phyloP scores from a whole-genome alignment of 2,113 vertebrate genomes.

The Himantopus leucocephalus region DNA sequence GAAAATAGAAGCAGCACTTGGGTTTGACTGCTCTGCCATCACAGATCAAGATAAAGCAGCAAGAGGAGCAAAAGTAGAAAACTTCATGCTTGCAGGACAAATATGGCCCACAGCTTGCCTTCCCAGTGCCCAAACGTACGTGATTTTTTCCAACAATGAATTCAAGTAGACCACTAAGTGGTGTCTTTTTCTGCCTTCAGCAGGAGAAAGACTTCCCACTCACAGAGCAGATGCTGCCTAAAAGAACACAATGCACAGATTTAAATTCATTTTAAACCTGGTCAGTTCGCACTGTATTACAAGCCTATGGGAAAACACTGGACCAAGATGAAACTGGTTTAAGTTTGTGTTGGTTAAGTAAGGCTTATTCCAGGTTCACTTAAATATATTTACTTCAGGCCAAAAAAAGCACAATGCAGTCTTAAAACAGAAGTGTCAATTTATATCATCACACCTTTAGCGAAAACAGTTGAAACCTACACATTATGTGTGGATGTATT shows the following conservation, averaged over 20 bases:
- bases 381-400: not conserved
- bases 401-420: not conserved
- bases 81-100: not conserved
- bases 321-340: not conserved
- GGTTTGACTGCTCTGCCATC: not conserved
- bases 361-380: not conserved
- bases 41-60: not conserved
- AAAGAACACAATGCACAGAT: not conserved
- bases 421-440: not conserved
- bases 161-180: not conserved
- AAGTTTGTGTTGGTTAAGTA: not conserved
- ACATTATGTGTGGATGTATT: rapidly evolving
- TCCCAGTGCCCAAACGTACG: not conserved
- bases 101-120: not conserved
- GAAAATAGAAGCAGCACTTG: not conserved
- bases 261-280: not conserved
- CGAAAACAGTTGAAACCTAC: not conserved
- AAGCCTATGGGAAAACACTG: not conserved
- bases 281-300: not conserved
- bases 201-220: not conserved
- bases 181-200: not conserved
- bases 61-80: not conserved
- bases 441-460: not conserved
- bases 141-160: not conserved
- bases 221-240: not conserved